Conservation (phyloP, 2,113 vertebrate genomes). For the Xyrauchen texanus region DNA sequence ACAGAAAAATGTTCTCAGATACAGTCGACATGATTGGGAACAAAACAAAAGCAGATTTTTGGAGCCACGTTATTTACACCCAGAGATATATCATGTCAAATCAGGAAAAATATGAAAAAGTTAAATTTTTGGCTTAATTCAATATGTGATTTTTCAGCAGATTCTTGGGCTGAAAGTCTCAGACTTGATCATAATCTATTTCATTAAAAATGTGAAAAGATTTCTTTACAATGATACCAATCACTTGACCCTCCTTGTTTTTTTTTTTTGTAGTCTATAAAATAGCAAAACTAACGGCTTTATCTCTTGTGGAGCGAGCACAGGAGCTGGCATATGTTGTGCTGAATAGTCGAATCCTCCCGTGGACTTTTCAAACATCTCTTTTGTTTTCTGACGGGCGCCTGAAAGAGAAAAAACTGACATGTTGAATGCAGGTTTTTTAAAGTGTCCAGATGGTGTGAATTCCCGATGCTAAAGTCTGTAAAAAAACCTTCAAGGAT, state of each 20-base stretch:
- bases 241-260: neutral
- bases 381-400: slow-evolving; percentile 38
- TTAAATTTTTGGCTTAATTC: too few relatives aligned
- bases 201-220: too few relatives aligned
- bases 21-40: too few relatives aligned
- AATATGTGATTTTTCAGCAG: too few relatives aligned
- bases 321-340: slow-evolving; percentile 50
- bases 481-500: slow-evolving; percentile 25
- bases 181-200: too few relatives aligned
- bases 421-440: slow-evolving; percentile 47
- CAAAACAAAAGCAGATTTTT: too few relatives aligned
- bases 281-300: slow-evolving; percentile 54
- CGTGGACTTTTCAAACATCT: slow-evolving; percentile 32
- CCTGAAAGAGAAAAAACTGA: slow-evolving; percentile 40
- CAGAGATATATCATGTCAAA: too few relatives aligned
- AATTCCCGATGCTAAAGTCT: slow-evolving; percentile 25
- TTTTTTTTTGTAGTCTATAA: slow-evolving; percentile 38
- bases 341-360: slow-evolving; percentile 50
- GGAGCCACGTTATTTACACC: too few relatives aligned
- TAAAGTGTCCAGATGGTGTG: slow-evolving; percentile 48
- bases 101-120: too few relatives aligned
- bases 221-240: neutral
- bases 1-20: too few relatives aligned
- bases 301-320: slow-evolving; percentile 47
- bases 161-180: too few relatives aligned